phyloP scores from a whole-genome alignment of 2,888 invertebrate genomes.

The Drosophila buzzatii region DNA sequence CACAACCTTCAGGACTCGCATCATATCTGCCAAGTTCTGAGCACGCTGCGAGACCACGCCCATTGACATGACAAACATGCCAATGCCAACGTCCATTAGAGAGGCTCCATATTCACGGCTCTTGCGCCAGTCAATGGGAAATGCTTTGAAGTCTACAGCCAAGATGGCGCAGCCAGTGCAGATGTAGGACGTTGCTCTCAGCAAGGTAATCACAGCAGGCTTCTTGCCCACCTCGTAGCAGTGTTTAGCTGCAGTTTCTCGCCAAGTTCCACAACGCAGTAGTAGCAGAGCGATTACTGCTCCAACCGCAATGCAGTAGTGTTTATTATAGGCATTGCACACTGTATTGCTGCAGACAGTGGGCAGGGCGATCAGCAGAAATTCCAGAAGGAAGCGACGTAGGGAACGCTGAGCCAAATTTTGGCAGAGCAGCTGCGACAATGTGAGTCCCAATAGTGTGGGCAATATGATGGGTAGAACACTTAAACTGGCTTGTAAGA shows the following conservation, averaged over 20 bases:
- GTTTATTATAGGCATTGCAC: constrained; percentile 81
- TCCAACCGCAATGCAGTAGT: constrained; percentile 17
- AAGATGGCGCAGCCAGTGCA: constrained; percentile 93
- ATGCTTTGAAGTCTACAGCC: constrained; percentile 96
- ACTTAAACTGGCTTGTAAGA: constrained; percentile 53
- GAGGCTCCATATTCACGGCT: constrained; percentile 94
- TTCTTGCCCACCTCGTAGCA: constrained; percentile 63
- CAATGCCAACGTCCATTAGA: constrained; percentile 98
- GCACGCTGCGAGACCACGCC: constrained; percentile 89
- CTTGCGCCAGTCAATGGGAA: constrained; percentile 94
- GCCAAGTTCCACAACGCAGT: constrained; percentile 45
- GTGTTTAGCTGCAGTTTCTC: constrained; percentile 1
- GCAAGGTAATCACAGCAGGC: constrained; percentile 88
- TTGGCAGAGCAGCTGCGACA: constrained; percentile 56
- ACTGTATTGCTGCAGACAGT: constrained; percentile 87
- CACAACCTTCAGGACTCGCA: constrained; percentile 76
- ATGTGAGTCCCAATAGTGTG: constrained; percentile 58
- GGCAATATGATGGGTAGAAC: constrained; percentile 65
- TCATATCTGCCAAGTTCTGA: constrained; percentile 53
- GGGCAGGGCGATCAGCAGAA: constrained; percentile 87
- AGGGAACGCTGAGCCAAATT: constrained; percentile 39
- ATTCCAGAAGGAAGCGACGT: constrained; percentile 86
- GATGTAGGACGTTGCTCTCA: constrained; percentile 90
- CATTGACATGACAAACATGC: constrained; percentile 93
- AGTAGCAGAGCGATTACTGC: constrained; percentile 19